These are phyloP conservation scores for Ceyx erithaca DNA, from an alignment of 2,797 vertebrate species.

Conservation along the genomic window DNA sequence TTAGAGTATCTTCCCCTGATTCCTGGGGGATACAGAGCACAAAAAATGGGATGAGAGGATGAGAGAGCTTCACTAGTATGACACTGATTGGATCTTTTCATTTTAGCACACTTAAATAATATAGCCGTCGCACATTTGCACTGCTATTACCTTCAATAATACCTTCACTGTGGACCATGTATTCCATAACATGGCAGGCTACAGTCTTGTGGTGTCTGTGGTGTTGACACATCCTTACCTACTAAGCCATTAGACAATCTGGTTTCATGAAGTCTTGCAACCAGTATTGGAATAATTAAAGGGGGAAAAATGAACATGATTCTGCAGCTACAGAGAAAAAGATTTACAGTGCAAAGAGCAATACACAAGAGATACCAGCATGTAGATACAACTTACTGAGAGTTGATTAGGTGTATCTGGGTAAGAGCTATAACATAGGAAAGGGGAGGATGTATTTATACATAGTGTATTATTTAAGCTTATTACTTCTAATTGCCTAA, in stretches of 20 bases:
- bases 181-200: not conserved
- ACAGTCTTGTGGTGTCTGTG: not conserved
- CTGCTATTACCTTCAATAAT: not conserved
- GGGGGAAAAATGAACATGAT: not conserved
- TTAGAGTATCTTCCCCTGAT: not conserved
- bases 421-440: not conserved
- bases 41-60: not conserved
- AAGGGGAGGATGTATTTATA: not conserved
- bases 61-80: not conserved
- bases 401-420: slow-evolving; percentile 1
- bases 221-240: not conserved
- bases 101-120: not conserved
- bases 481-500: slow-evolving; percentile 62
- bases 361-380: not conserved
- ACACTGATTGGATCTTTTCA: not conserved
- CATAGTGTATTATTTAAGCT: slow-evolving; percentile 48
- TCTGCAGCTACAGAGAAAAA: not conserved
- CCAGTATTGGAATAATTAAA: not conserved
- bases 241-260: not conserved
- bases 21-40: not conserved
- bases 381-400: slow-evolving; percentile 25
- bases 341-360: not conserved
- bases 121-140: not conserved
- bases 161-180: not conserved
- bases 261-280: not conserved